Evolutionary conservation across 2,888 invertebrate species (phyloP).

Genomic region (Cataglyphis albicans): DNA sequence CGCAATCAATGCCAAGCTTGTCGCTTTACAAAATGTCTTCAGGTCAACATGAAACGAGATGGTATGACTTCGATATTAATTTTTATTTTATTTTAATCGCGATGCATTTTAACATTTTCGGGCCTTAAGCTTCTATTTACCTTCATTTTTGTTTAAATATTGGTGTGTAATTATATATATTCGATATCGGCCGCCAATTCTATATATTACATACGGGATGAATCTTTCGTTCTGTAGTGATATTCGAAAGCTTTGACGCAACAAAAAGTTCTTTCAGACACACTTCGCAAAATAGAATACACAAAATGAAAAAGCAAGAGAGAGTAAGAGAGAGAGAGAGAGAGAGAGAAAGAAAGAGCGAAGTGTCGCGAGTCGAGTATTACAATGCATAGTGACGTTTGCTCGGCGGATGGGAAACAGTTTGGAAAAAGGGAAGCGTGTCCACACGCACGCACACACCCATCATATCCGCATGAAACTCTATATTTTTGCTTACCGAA

Average conservation of each 20-base stretch:
- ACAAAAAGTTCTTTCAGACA: constrained; percentile 29
- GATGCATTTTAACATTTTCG: no score
- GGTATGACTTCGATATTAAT: constrained; percentile 87
- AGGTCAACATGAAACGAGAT: constrained; percentile 97
- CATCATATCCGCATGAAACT: constrained; percentile 70
- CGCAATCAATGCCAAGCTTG: constrained; percentile 98
- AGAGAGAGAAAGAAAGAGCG: neutral
- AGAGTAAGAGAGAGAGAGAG: neutral
- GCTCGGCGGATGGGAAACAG: constrained; percentile 40
- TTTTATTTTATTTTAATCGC: no score
- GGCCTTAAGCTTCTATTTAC: no score
- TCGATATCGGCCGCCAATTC: neutral
- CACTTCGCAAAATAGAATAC: neutral
- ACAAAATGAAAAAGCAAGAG: neutral
- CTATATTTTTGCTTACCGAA: constrained; percentile 64
- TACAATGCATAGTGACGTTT: constrained; percentile 72
- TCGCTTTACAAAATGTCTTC: constrained; percentile 95
- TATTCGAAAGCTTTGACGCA: neutral
- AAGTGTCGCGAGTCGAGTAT: constrained; percentile 57
- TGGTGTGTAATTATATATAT: neutral
- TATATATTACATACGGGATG: neutral
- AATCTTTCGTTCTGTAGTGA: neutral
- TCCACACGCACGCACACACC: constrained; percentile 22
- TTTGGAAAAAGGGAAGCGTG: constrained; percentile 36
- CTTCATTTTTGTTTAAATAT: neutral